A percentile compares a stretch with the other conserved stretches of the same genome.
Evolutionary conservation across 1,140 invertebrate genomes (phyloP).

Genomic region (Rhagoletis zephyria): DNA sequence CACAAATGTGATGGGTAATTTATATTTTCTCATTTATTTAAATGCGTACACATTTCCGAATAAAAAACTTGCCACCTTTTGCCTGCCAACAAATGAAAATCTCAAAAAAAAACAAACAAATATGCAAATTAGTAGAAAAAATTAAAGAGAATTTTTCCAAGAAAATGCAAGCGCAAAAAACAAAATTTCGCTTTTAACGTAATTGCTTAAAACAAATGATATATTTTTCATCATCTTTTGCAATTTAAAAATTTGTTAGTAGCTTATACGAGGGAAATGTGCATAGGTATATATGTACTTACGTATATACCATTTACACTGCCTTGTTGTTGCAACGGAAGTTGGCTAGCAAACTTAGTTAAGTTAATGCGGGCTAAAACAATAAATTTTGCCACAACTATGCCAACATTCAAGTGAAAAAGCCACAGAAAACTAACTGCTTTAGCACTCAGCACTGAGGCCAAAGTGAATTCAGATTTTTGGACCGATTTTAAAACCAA

Average conservation of each 20-base stretch:
- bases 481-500: background rate
- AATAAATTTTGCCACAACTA: conserved; percentile 20
- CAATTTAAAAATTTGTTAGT: too few species aligned
- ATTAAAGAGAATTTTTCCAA: background rate
- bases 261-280: too few species aligned
- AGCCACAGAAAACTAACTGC: conserved; percentile 5
- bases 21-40: conserved; percentile 20
- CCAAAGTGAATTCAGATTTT: background rate
- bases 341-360: background rate
- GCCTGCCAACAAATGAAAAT: background rate
- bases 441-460: conserved; percentile 15
- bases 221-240: too few species aligned
- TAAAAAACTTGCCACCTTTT: background rate
- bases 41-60: background rate
- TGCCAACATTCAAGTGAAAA: conserved; percentile 2
- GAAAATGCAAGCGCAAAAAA: background rate
- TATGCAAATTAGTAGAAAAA: background rate
- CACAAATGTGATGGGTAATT: background rate
- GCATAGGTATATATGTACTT: background rate
- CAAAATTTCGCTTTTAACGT: too few species aligned
- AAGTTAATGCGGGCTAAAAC: conserved; percentile 26
- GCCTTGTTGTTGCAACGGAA: background rate
- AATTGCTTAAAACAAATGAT: too few species aligned
- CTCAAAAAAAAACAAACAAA: background rate
- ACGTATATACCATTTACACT: background rate